Evolutionary conservation across 2,113 vertebrate species (phyloP).

Genomic region (Vulpes lagopus): DNA sequence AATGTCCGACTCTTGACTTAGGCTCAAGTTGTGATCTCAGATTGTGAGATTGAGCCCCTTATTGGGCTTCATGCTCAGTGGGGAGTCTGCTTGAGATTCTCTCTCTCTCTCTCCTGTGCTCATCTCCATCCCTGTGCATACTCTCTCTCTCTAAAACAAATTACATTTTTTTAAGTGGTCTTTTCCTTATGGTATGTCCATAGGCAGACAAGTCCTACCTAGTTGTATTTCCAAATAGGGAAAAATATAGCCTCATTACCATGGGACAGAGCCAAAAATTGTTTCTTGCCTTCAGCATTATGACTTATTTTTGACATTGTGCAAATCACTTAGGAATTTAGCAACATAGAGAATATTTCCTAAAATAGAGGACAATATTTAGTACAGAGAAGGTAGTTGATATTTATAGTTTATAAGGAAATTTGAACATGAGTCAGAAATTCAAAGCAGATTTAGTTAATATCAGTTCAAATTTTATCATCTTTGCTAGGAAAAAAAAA

Average conservation of each 20-base stretch:
- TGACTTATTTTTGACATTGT: background rate
- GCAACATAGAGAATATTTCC: background rate
- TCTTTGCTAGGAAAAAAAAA: background rate
- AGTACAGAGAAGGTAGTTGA: background rate
- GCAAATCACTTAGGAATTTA: background rate
- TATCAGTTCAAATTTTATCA: background rate
- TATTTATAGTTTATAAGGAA: constrained; percentile 14
- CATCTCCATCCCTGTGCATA: background rate
- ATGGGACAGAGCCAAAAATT: background rate
- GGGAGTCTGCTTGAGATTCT: background rate
- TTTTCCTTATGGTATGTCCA: background rate
- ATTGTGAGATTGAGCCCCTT: background rate
- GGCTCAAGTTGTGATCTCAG: no score
- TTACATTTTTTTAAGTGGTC: no score
- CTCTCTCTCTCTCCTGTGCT: background rate
- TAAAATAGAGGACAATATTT: background rate
- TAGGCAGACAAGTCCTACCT: background rate
- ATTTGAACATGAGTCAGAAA: background rate
- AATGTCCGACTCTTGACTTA: background rate
- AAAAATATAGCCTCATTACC: background rate
- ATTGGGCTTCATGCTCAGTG: background rate
- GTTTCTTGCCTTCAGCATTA: background rate
- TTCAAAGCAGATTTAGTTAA: background rate
- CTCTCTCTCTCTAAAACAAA: background rate
- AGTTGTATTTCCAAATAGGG: background rate